Conservation (phyloP, 1,140 invertebrate genomes). For the Rhagoletis zephyria region DNA sequence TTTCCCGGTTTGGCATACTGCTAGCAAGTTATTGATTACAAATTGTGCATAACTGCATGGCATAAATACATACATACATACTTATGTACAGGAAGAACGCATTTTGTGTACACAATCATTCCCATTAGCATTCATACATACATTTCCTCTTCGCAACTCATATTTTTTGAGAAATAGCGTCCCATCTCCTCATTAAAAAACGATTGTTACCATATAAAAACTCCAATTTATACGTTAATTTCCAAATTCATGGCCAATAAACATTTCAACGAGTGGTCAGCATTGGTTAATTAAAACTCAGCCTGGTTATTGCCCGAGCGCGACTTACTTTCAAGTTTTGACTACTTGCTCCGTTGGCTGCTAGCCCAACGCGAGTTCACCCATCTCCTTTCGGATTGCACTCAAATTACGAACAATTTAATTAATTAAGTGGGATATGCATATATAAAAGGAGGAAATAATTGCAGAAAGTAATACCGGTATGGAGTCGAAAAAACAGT, state of each 20-base stretch:
- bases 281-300: slow-evolving; percentile 40
- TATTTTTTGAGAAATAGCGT: slow-evolving; percentile 29
- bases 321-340: background rate
- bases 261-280: slow-evolving; percentile 45
- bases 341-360: background rate
- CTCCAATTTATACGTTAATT: slow-evolving; percentile 5
- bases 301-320: background rate
- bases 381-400: background rate
- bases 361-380: background rate
- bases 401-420: background rate
- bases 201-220: slow-evolving; percentile 43
- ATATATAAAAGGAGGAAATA: background rate
- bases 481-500: too few species aligned
- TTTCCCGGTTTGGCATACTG: too few species aligned
- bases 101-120: too few species aligned
- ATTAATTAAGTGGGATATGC: slow-evolving; percentile 21
- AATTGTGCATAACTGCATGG: too few species aligned
- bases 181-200: slow-evolving; percentile 16
- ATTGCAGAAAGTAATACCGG: background rate
- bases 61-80: too few species aligned
- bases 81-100: too few species aligned
- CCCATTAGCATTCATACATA: background rate
- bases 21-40: too few species aligned
- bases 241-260: slow-evolving; percentile 39
- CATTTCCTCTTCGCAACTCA: background rate